phyloP scores from a whole-genome alignment of 1,140 invertebrate genomes.

The Caenorhabditis briggsae region DNA sequence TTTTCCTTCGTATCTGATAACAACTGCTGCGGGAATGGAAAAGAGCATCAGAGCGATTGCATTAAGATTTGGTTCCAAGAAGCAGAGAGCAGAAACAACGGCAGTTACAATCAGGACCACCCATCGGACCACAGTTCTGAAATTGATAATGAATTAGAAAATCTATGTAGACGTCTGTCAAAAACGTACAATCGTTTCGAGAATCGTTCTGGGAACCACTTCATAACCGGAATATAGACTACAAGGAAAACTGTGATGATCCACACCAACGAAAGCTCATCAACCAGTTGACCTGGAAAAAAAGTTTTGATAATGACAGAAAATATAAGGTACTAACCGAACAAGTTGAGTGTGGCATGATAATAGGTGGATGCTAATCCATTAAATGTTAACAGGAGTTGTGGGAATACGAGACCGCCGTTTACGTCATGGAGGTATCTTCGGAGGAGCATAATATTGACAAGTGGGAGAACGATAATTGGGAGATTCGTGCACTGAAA shows the following conservation, averaged over 20 bases:
- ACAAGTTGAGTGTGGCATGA: conserved; percentile 75
- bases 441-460: conserved; percentile 72
- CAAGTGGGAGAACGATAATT: conserved; percentile 73
- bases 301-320: not conserved
- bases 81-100: conserved; percentile 71
- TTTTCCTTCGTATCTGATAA: conserved; percentile 74
- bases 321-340: conserved; percentile 63
- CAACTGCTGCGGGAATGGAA: conserved; percentile 70
- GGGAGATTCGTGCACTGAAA: conserved; percentile 74
- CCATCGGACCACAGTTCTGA: conserved; percentile 69
- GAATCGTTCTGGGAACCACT: conserved; percentile 69
- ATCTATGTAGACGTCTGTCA: not conserved
- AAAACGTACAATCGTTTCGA: conserved; percentile 68
- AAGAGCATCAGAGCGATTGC: conserved; percentile 74
- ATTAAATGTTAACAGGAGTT: conserved; percentile 74
- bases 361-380: conserved; percentile 76
- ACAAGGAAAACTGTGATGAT: conserved; percentile 74
- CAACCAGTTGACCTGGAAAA: conserved; percentile 75
- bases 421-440: conserved; percentile 73
- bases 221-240: conserved; percentile 74
- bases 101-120: conserved; percentile 69
- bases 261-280: conserved; percentile 74
- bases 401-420: conserved; percentile 69
- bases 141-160: not conserved
- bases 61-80: conserved; percentile 76